A percentile compares a stretch with the other conserved stretches of the same genome.
Conservation (phyloP, 2,113 vertebrate genomes). For the Desmodus rotundus region DNA sequence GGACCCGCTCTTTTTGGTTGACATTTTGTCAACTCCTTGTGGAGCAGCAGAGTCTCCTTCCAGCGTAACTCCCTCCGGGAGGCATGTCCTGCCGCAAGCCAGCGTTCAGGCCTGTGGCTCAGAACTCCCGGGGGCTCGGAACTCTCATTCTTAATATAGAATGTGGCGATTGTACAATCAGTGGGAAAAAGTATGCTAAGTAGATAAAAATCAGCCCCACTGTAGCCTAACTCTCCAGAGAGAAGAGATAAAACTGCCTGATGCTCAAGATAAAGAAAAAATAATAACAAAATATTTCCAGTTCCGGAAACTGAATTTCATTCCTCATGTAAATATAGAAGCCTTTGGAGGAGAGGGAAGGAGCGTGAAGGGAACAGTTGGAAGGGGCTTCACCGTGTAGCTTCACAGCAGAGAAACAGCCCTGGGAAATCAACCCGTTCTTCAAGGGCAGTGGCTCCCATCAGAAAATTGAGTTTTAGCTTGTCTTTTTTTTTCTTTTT, state of each 20-base stretch:
- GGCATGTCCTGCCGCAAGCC: conserved; percentile 40
- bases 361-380: conserved; percentile 28
- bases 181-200: conserved; percentile 78
- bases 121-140: conserved; percentile 62
- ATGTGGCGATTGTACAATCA: conserved; percentile 80
- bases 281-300: conserved; percentile 81
- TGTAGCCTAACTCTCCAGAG: conserved; percentile 80
- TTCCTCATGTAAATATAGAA: conserved; percentile 79
- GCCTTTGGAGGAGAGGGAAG: conserved; percentile 76
- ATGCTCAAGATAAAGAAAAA: conserved; percentile 71
- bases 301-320: conserved; percentile 79
- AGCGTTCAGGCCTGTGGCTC: conserved; percentile 62
- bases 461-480: background rate
- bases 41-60: background rate
- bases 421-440: background rate
- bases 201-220: conserved; percentile 82
- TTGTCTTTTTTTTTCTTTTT: background rate
- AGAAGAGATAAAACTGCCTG: conserved; percentile 79
- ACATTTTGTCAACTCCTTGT: background rate
- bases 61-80: background rate
- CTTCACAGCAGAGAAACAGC: background rate
- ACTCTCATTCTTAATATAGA: conserved; percentile 79
- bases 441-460: background rate
- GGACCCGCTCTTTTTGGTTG: background rate
- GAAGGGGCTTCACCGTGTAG: background rate